These are phyloP conservation scores for Nephotettix cincticeps DNA, from an alignment of 1,140 invertebrate genomes.

Conservation along the genomic window DNA sequence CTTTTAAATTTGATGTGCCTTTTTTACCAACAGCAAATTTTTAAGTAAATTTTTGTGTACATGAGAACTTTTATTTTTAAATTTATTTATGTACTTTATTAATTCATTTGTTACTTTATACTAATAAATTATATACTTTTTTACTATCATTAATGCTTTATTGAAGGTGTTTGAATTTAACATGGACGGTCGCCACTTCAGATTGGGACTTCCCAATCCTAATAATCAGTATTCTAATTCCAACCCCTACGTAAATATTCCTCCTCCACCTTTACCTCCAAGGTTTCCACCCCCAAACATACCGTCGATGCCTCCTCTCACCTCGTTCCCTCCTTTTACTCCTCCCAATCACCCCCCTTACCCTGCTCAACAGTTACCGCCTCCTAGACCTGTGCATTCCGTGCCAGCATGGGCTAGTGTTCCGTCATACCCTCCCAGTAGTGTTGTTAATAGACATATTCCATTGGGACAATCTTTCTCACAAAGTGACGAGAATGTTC, in stretches of 20 bases:
- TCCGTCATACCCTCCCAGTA: too few species aligned
- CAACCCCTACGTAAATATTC: background rate
- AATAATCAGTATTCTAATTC: background rate
- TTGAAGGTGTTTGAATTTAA: too few species aligned
- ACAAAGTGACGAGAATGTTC: too few species aligned
- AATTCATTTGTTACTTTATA: background rate
- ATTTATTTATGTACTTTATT: background rate
- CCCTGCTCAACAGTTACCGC: background rate
- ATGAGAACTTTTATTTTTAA: background rate
- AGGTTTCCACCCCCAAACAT: background rate
- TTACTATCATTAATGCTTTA: too few species aligned
- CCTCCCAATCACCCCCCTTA: background rate
- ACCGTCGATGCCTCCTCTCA: background rate
- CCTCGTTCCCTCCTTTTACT: background rate
- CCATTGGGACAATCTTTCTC: too few species aligned
- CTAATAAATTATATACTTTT: too few species aligned
- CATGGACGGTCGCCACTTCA: too few species aligned
- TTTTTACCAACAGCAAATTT: background rate
- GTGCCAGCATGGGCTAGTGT: too few species aligned
- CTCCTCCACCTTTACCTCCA: constrained; percentile 17
- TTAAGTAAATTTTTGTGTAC: background rate
- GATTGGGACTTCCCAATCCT: too few species aligned
- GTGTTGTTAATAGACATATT: too few species aligned
- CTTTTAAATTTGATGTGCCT: constrained; percentile 13
- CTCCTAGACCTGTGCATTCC: background rate